Evolutionary conservation across 2,797 vertebrate species (phyloP).

Genomic region (Eulemur albifrons): DNA sequence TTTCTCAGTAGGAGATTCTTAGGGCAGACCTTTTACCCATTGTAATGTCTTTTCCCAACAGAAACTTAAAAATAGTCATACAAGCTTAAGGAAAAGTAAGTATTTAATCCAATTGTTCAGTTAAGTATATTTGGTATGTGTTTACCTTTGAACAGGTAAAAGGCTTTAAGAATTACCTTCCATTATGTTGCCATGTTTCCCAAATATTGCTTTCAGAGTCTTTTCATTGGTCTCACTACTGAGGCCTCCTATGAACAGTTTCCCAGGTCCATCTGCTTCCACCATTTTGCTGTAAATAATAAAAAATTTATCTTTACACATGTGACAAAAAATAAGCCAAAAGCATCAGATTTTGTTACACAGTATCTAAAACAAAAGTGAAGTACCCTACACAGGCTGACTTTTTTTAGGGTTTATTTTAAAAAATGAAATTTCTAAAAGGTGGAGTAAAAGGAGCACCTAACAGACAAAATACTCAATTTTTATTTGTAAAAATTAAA

Average conservation of each 20-base stretch:
- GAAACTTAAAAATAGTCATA: not conserved
- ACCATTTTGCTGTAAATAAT: not conserved
- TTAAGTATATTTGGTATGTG: not conserved
- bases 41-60: not conserved
- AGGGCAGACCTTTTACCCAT: not conserved
- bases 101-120: not conserved
- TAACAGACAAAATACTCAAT: not conserved
- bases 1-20: not conserved
- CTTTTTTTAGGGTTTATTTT: no score
- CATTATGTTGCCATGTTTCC: not conserved
- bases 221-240: not conserved
- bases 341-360: not conserved
- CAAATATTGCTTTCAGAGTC: not conserved
- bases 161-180: not conserved
- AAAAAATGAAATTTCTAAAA: not conserved
- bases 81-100: not conserved
- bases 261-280: not conserved
- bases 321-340: not conserved
- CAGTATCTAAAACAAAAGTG: not conserved
- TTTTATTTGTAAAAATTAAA: not conserved
- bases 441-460: not conserved
- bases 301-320: not conserved
- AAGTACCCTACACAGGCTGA: no score
- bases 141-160: not conserved
- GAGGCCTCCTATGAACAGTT: conserved; percentile 6